These are phyloP conservation scores for Symphodus melops DNA, from an alignment of 2,113 vertebrate species.

Conservation along the genomic window DNA sequence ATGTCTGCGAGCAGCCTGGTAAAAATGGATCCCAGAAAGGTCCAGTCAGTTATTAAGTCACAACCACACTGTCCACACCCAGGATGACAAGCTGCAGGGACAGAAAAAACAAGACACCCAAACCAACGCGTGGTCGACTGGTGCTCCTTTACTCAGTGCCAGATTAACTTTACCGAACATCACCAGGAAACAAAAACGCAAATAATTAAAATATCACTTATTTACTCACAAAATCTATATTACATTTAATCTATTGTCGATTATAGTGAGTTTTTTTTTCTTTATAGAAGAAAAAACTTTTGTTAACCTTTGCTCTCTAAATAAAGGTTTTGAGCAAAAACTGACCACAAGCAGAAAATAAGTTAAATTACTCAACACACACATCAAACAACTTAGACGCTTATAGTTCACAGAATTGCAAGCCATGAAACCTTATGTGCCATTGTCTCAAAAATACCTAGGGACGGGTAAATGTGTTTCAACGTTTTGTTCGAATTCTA, in stretches of 20 bases:
- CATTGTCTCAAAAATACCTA: too few species aligned
- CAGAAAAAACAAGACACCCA: constrained; percentile 51
- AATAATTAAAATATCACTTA: background rate
- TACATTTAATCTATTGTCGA: background rate
- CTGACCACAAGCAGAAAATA: background rate
- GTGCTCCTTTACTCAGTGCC: constrained; percentile 30
- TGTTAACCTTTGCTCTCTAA: background rate
- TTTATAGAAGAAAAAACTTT: background rate
- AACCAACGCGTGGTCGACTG: constrained; percentile 56
- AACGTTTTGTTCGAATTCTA: too few species aligned
- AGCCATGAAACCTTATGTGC: background rate
- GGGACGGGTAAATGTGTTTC: too few species aligned
- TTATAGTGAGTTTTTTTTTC: background rate
- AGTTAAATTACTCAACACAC: background rate
- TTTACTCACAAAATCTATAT: background rate
- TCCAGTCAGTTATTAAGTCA: constrained; percentile 77
- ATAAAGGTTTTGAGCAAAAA: background rate
- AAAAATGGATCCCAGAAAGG: constrained; percentile 69
- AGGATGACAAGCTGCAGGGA: constrained; percentile 57
- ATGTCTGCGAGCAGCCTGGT: constrained; percentile 58
- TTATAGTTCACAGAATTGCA: background rate
- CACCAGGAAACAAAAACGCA: constrained; percentile 15
- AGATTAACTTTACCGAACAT: constrained; percentile 41
- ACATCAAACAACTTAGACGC: background rate
- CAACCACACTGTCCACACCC: constrained; percentile 82